phyloP scores from a whole-genome alignment of 1,140 invertebrate species.

The Pseudobourletiella spinata region DNA sequence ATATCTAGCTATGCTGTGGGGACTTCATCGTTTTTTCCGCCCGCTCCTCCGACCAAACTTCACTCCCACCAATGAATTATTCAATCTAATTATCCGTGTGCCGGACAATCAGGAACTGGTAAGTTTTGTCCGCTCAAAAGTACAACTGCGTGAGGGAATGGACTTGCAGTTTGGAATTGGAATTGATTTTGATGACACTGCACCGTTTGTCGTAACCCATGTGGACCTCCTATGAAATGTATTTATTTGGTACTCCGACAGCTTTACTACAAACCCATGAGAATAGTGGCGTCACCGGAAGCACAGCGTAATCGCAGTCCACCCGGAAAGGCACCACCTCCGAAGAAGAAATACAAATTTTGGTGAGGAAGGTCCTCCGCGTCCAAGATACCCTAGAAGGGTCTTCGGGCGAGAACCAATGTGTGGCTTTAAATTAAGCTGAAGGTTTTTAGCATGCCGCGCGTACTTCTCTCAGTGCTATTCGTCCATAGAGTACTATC shows the following conservation, averaged over 20 bases:
- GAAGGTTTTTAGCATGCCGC: too few species aligned
- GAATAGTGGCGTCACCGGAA: conserved; percentile 14
- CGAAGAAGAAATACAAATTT: conserved; percentile 35
- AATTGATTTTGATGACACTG: too few species aligned
- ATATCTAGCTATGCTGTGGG: conserved; percentile 90
- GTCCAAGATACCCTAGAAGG: too few species aligned
- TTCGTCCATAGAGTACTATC: too few species aligned
- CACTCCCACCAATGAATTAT: conserved; percentile 92
- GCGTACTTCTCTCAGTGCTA: too few species aligned
- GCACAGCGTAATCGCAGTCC: conserved; percentile 25
- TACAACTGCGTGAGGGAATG: neutral
- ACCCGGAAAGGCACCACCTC: conserved; percentile 17
- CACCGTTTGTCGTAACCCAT: too few species aligned
- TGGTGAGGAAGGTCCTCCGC: too few species aligned
- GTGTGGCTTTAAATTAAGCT: too few species aligned
- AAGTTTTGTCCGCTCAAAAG: conserved; percentile 41
- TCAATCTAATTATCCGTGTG: conserved; percentile 90
- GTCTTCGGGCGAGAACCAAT: too few species aligned
- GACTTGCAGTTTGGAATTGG: too few species aligned
- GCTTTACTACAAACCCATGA: conserved; percentile 21
- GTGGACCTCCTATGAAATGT: too few species aligned
- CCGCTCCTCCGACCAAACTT: conserved; percentile 86
- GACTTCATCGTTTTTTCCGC: conserved; percentile 92
- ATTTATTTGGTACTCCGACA: too few species aligned
- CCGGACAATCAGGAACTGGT: conserved; percentile 89